A percentile compares a stretch with the other conserved stretches of the same genome.
Conservation (phyloP, 2,888 invertebrate genomes). For the Alcis repandata region DNA sequence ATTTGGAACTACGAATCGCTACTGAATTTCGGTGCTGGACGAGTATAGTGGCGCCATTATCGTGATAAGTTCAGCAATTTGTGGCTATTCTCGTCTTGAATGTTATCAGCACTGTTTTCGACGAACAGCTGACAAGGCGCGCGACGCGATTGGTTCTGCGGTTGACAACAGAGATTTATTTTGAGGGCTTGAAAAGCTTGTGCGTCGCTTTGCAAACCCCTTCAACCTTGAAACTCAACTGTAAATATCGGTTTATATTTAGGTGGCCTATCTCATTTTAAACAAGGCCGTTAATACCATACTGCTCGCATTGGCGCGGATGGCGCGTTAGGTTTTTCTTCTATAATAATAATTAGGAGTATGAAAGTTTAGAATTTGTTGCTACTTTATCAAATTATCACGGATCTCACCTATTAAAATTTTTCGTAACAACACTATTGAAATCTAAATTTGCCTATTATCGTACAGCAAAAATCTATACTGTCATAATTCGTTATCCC, state of each 20-base stretch:
- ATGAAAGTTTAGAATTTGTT: neutral
- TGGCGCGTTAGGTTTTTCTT: neutral
- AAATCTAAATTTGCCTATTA: no score
- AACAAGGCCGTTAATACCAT: neutral
- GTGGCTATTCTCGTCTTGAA: neutral
- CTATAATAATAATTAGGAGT: neutral
- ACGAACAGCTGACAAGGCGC: constrained; percentile 26
- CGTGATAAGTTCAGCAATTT: neutral
- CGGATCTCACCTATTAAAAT: no score
- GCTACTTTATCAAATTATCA: no score
- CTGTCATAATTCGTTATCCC: no score
- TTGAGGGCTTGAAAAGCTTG: neutral
- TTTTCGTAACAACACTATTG: no score
- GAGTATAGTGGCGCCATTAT: constrained; percentile 26
- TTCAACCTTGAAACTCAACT: constrained; percentile 6
- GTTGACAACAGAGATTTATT: constrained; percentile 3
- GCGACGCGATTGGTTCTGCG: constrained; percentile 11
- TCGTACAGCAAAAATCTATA: no score
- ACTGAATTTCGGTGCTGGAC: neutral
- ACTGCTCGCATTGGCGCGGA: no score
- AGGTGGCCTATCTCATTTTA: neutral
- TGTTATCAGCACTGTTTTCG: constrained; percentile 27
- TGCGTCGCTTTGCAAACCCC: neutral
- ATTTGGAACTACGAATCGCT: constrained; percentile 22
- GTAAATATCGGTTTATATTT: neutral